Conservation (phyloP, 2,113 vertebrate species). For the Atherinomorus stipes region DNA sequence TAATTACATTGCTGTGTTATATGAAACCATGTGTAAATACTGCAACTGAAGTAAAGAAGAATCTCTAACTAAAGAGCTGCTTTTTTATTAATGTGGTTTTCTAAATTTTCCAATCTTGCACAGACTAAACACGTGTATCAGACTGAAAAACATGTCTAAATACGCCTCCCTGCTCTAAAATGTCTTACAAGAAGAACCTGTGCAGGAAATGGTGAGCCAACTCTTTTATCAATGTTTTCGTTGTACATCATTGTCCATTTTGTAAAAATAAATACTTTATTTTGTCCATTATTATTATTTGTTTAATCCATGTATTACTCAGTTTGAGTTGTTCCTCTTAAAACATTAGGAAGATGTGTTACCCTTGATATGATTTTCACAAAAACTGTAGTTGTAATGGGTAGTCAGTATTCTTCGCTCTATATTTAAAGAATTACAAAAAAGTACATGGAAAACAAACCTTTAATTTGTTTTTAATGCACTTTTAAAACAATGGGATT, state of each 20-base stretch:
- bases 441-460: too few species aligned
- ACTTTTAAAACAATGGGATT: too few species aligned
- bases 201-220: slow-evolving; percentile 41
- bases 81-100: neutral
- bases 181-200: slow-evolving; percentile 58
- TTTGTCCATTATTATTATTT: slow-evolving; percentile 40
- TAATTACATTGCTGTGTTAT: neutral
- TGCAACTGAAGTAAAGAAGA: neutral
- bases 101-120: neutral
- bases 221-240: slow-evolving; percentile 16
- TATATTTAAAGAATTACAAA: too few species aligned
- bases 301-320: neutral
- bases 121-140: neutral
- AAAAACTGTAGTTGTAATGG: neutral
- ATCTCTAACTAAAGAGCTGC: neutral
- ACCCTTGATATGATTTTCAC: neutral
- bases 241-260: slow-evolving; percentile 45
- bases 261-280: slow-evolving; percentile 51
- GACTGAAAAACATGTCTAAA: neutral
- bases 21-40: neutral
- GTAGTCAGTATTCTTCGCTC: too few species aligned
- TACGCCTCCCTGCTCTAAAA: slow-evolving; percentile 29
- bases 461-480: too few species aligned
- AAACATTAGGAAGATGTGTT: neutral
- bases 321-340: slow-evolving; percentile 1